Percentiles rank a stretch among this genome's conserved stretches.
phyloP scores from a whole-genome alignment of 2,113 vertebrate species.

The Podocnemis expansa region DNA sequence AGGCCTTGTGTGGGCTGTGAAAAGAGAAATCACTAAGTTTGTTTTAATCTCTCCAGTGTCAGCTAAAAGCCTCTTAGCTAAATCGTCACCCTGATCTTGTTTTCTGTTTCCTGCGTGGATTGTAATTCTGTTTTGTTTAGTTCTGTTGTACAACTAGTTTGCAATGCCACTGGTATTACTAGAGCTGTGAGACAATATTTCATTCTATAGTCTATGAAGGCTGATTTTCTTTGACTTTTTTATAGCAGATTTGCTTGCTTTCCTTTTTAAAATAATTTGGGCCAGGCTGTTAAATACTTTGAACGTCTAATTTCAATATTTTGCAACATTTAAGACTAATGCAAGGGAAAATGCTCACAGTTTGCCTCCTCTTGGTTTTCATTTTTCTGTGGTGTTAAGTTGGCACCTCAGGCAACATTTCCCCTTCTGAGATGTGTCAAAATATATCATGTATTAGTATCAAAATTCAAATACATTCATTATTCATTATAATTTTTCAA shows the following conservation, averaged over 20 bases:
- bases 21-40: slow-evolving; percentile 21
- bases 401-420: slow-evolving; percentile 1
- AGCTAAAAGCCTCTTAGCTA: slow-evolving; percentile 35
- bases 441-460: slow-evolving; percentile 8
- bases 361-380: slow-evolving; percentile 24
- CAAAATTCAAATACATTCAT: slow-evolving; percentile 40
- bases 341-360: not conserved
- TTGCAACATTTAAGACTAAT: slow-evolving; percentile 35
- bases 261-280: not conserved
- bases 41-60: slow-evolving; percentile 26
- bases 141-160: slow-evolving; percentile 43
- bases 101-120: slow-evolving; percentile 47
- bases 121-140: slow-evolving; percentile 32
- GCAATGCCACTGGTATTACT: slow-evolving; percentile 42
- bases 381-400: slow-evolving; percentile 24
- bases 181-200: slow-evolving; percentile 26
- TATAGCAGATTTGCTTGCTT: not conserved
- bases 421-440: not conserved
- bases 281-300: slow-evolving; percentile 22
- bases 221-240: slow-evolving; percentile 11
- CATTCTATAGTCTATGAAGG: slow-evolving; percentile 18
- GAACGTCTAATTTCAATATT: slow-evolving; percentile 25
- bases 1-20: slow-evolving; percentile 20
- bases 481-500: slow-evolving; percentile 12
- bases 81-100: slow-evolving; percentile 44